Percentiles rank a stretch among this genome's conserved stretches.
Conservation (phyloP, 1,140 invertebrate genomes). For the Papilio machaon region DNA sequence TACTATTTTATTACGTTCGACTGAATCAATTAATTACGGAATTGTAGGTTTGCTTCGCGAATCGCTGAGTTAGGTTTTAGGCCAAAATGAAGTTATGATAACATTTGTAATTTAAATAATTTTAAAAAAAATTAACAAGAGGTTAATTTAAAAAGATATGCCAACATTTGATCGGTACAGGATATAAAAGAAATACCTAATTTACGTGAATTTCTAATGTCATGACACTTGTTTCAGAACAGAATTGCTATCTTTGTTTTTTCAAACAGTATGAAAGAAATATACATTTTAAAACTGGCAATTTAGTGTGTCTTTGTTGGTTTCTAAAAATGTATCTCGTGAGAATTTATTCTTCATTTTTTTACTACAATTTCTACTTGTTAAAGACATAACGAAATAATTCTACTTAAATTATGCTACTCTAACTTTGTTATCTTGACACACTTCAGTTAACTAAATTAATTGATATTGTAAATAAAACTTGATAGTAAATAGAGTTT, state of each 20-base stretch:
- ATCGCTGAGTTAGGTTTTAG: background rate
- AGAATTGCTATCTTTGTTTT: background rate
- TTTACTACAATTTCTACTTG: background rate
- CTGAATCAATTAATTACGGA: background rate
- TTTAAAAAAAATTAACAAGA: background rate
- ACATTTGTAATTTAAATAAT: background rate
- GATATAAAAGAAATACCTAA: background rate
- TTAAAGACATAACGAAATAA: background rate
- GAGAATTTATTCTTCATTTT: background rate
- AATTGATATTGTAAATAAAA: background rate
- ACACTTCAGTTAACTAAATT: constrained; percentile 4
- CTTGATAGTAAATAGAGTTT: background rate
- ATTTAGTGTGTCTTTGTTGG: background rate
- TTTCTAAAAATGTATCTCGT: background rate
- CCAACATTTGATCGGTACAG: background rate
- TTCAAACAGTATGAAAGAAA: background rate
- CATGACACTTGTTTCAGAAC: background rate
- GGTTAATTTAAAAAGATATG: background rate
- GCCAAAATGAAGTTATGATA: background rate
- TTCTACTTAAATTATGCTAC: background rate
- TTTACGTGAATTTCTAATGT: too few species aligned
- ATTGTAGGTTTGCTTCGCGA: background rate
- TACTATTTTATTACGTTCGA: background rate
- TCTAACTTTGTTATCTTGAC: background rate
- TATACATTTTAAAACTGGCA: too few species aligned